These are phyloP conservation scores for Wasmannia auropunctata DNA, from an alignment of 1,140 invertebrate genomes.

Conservation along the genomic window DNA sequence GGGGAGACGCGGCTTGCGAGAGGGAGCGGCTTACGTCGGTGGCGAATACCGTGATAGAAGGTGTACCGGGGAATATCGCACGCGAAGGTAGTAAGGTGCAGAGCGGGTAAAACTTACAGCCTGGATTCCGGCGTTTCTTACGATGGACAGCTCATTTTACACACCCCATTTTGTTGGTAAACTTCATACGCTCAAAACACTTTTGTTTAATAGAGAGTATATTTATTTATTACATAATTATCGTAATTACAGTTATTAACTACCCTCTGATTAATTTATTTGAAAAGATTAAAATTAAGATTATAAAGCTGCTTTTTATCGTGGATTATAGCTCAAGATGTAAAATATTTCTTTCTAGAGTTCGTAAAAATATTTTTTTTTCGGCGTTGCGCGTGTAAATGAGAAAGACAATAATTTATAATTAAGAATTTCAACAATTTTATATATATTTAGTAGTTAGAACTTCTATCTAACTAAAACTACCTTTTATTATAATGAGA, in stretches of 20 bases:
- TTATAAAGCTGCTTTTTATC: neutral
- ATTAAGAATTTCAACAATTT: neutral
- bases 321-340: neutral
- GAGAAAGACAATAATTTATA: neutral
- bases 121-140: conserved; percentile 23
- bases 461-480: neutral
- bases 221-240: neutral
- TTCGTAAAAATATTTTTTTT: neutral
- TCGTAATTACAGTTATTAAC: neutral
- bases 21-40: conserved; percentile 51
- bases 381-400: neutral
- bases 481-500: neutral
- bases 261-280: neutral
- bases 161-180: conserved; percentile 56
- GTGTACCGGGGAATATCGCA: conserved; percentile 55
- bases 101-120: conserved; percentile 68
- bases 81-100: conserved; percentile 52
- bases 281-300: neutral
- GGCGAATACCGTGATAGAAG: conserved; percentile 60
- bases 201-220: neutral
- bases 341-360: neutral
- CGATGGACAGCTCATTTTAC: conserved; percentile 51
- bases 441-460: neutral
- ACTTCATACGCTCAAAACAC: neutral
- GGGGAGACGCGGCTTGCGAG: conserved; percentile 29